Evolutionary conservation across 2,888 invertebrate genomes (phyloP).

Genomic region (Drosophila mimetica): DNA sequence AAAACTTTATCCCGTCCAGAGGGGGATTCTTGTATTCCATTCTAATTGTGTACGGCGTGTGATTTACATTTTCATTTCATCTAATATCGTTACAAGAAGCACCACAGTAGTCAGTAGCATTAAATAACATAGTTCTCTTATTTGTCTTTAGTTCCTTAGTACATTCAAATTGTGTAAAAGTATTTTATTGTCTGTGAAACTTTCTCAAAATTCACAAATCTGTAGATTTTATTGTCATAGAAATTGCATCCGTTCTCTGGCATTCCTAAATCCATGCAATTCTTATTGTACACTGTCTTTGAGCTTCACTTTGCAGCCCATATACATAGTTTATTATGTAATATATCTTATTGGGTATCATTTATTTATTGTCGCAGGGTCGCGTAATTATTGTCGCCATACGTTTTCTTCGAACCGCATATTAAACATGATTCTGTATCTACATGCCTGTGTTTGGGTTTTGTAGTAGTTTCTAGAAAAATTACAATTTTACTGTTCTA

Average conservation of each 20-base stretch:
- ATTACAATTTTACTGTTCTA: slow-evolving; percentile 66
- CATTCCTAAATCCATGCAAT: slow-evolving; percentile 32
- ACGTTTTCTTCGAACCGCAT: slow-evolving; percentile 57
- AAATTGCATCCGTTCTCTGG: slow-evolving; percentile 19
- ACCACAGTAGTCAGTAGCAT: slow-evolving; percentile 76
- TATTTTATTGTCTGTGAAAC: slow-evolving; percentile 55
- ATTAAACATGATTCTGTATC: slow-evolving; percentile 20
- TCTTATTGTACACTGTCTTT: slow-evolving; percentile 57
- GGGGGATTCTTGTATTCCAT: slow-evolving; percentile 9
- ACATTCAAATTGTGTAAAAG: slow-evolving; percentile 72
- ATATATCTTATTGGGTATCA: slow-evolving; percentile 12
- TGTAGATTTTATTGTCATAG: slow-evolving; percentile 69
- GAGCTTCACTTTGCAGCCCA: slow-evolving; percentile 50
- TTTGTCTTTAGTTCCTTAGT: slow-evolving; percentile 48
- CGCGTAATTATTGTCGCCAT: slow-evolving; percentile 71
- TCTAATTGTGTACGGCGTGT: slow-evolving; percentile 28
- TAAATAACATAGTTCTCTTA: slow-evolving; percentile 57
- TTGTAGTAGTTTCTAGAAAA: slow-evolving; percentile 69
- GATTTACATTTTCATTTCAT: slow-evolving; percentile 34
- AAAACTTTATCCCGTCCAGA: slow-evolving; percentile 41
- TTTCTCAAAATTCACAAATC: slow-evolving; percentile 48
- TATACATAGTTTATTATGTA: slow-evolving; percentile 35
- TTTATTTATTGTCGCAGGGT: slow-evolving; percentile 74
- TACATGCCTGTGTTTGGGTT: slow-evolving; percentile 33
- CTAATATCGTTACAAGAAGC: slow-evolving; percentile 69